These are phyloP conservation scores for Phyllotis vaccarum DNA, from an alignment of 2,797 vertebrate genomes.

Conservation along the genomic window DNA sequence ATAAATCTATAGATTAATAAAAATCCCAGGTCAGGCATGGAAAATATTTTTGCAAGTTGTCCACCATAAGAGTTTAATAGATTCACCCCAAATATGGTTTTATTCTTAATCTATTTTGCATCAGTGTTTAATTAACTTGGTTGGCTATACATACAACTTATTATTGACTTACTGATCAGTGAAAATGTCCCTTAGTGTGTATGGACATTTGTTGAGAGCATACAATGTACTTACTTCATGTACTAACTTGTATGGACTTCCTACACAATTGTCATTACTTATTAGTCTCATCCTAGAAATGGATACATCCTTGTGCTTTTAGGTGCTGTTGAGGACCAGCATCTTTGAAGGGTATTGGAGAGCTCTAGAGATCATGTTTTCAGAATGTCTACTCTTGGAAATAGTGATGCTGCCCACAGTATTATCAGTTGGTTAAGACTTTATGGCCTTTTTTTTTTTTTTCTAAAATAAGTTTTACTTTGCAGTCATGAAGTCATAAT, in stretches of 20 bases:
- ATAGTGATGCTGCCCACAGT: neutral
- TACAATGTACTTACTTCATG: neutral
- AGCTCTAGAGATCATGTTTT: slow-evolving; percentile 3
- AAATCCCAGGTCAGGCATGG: neutral
- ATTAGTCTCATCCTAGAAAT: neutral
- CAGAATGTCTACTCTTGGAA: neutral
- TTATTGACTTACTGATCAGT: neutral
- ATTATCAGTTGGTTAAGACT: neutral
- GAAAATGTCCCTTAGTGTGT: neutral
- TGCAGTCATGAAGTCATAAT: neutral
- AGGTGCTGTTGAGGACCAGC: neutral
- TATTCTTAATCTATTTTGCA: slow-evolving; percentile 32
- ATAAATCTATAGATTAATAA: neutral
- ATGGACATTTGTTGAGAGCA: neutral
- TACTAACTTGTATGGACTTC: slow-evolving; percentile 4
- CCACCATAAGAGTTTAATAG: neutral
- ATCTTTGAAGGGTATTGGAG: neutral
- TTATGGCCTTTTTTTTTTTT: slow-evolving; percentile 23
- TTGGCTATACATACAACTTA: neutral
- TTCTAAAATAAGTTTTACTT: slow-evolving; percentile 39
- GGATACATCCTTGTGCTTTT: neutral
- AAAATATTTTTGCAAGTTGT: neutral
- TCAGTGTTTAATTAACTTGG: neutral
- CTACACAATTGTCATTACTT: neutral
- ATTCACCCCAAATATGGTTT: neutral